These are phyloP conservation scores for Plotosus lineatus DNA, from an alignment of 2,113 vertebrate genomes.

Conservation along the genomic window DNA sequence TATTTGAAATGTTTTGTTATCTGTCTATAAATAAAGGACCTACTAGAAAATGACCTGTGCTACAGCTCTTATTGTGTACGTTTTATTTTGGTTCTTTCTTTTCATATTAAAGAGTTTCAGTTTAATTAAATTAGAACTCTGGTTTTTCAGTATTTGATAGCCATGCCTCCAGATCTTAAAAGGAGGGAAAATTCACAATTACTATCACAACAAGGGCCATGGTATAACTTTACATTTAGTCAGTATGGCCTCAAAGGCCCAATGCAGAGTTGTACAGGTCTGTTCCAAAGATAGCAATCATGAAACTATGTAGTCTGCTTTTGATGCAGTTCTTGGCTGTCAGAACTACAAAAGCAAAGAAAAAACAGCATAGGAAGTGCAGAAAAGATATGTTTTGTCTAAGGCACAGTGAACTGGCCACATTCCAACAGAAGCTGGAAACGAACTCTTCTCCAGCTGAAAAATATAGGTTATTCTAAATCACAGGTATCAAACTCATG, in stretches of 20 bases:
- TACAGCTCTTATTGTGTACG: too few species aligned
- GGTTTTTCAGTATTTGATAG: neutral
- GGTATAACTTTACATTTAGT: constrained; percentile 43
- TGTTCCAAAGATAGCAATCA: constrained; percentile 45
- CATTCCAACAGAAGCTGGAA: constrained; percentile 28
- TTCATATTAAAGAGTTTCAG: neutral
- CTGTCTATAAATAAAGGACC: neutral
- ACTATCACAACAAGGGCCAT: constrained; percentile 21
- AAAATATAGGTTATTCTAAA: neutral
- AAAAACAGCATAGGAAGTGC: neutral
- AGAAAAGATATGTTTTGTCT: constrained; percentile 43
- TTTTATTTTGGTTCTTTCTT: neutral
- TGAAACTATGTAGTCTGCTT: constrained; percentile 35
- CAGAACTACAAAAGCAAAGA: constrained; percentile 5
- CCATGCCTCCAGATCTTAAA: neutral
- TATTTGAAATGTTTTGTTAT: neutral
- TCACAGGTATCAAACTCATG: too few species aligned
- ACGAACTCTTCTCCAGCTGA: neutral
- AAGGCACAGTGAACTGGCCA: neutral
- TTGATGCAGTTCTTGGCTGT: constrained; percentile 14
- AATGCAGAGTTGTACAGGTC: constrained; percentile 14
- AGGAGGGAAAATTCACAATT: neutral
- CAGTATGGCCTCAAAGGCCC: constrained; percentile 22
- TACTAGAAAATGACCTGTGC: neutral
- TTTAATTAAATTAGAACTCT: neutral